These are phyloP conservation scores for Aphaenogaster ashmeadi DNA, from an alignment of 1,140 invertebrate species.

Conservation along the genomic window DNA sequence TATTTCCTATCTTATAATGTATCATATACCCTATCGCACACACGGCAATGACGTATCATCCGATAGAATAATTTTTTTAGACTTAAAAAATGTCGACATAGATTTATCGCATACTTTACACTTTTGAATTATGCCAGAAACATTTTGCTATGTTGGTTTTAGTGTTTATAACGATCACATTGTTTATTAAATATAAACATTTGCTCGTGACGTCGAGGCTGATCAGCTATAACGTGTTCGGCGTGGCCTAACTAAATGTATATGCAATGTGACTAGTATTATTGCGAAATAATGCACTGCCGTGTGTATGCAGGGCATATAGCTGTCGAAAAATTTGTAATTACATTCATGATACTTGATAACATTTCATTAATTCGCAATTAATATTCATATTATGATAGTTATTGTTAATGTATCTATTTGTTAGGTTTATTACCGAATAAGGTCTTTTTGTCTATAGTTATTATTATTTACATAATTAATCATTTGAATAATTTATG, in stretches of 20 bases:
- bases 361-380: neutral
- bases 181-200: conserved; percentile 53
- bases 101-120: conserved; percentile 13
- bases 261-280: neutral
- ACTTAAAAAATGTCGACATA: conserved; percentile 13
- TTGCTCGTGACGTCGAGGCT: conserved; percentile 23
- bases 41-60: conserved; percentile 29
- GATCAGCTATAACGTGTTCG: conserved; percentile 20
- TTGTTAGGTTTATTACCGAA: neutral
- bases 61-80: neutral
- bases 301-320: neutral
- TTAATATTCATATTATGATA: conserved; percentile 19
- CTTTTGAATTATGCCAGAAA: conserved; percentile 12
- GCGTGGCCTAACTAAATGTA: conserved; percentile 24
- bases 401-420: neutral
- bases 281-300: conserved; percentile 14
- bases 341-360: neutral
- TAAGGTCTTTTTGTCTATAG: neutral
- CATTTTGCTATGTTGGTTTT: conserved; percentile 20
- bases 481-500: conserved; percentile 9
- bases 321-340: neutral
- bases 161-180: conserved; percentile 38
- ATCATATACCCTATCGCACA: conserved; percentile 39
- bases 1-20: conserved; percentile 67
- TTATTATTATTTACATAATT: conserved; percentile 34